A percentile compares a stretch with the other conserved stretches of the same genome.
These are phyloP conservation scores for Trogon melanurus DNA, from an alignment of 2,113 vertebrate species.

Conservation along the genomic window DNA sequence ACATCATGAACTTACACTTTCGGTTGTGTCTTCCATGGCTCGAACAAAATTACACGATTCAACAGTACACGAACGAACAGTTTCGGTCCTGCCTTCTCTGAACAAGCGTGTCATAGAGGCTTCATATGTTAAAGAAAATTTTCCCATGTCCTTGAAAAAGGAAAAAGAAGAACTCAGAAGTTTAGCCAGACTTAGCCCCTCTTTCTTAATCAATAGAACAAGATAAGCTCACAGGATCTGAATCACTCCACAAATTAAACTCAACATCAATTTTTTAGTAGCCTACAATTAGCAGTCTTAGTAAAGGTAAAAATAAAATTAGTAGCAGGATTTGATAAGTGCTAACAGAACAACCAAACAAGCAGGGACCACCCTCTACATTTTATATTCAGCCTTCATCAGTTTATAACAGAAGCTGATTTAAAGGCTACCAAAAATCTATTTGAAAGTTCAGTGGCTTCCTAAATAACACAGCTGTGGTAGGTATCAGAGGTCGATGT, in stretches of 20 bases:
- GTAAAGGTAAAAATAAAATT: not conserved
- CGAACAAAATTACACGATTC: constrained; percentile 89
- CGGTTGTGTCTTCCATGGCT: constrained; percentile 82
- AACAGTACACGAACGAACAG: constrained; percentile 90
- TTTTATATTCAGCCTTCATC: not conserved
- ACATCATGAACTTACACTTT: constrained; percentile 75
- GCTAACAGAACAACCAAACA: not conserved
- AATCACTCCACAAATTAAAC: not conserved
- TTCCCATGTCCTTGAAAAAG: constrained; percentile 88
- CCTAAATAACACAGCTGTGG: not conserved
- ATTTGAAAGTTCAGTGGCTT: not conserved
- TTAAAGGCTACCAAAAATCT: not conserved
- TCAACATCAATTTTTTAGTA: not conserved
- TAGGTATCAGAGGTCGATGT: not conserved
- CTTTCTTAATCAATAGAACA: not conserved
- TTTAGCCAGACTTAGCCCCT: not conserved
- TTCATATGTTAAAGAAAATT: constrained; percentile 95
- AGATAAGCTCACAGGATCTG: not conserved
- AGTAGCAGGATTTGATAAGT: not conserved
- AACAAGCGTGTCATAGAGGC: constrained; percentile 98
- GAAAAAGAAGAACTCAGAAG: not conserved
- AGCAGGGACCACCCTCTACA: not conserved
- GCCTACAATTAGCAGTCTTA: not conserved
- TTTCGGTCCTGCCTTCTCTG: constrained; percentile 95
- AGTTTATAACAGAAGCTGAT: not conserved